Evolutionary conservation across 2,113 vertebrate species (phyloP).

Genomic region (Prionailurus bengalensis): DNA sequence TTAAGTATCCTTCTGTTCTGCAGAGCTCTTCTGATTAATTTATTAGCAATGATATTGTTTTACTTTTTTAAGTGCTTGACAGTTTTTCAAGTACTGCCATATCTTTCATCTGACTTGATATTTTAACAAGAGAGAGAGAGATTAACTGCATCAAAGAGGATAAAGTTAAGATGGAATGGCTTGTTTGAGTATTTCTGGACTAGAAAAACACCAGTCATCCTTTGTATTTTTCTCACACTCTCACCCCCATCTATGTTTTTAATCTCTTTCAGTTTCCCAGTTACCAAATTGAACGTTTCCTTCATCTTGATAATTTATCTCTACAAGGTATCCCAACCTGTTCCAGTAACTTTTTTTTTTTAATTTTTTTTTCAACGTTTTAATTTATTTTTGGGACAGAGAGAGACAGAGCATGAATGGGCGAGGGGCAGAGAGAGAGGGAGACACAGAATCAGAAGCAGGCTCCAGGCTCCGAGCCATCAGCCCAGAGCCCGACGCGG

Average conservation of each 20-base stretch:
- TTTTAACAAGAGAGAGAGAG: constrained; percentile 36
- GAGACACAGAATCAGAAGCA: too few relatives aligned
- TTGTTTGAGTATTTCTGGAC: not conserved
- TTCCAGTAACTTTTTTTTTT: not conserved
- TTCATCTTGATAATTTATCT: constrained; percentile 28
- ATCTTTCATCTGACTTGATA: constrained; percentile 42
- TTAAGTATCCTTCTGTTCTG: constrained; percentile 5
- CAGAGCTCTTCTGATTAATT: constrained; percentile 43
- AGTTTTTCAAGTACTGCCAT: not conserved
- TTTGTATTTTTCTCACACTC: not conserved
- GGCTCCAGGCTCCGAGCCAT: too few relatives aligned
- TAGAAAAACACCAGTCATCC: not conserved
- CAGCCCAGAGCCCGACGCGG: too few relatives aligned
- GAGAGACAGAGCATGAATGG: too few relatives aligned
- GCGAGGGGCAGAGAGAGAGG: too few relatives aligned
- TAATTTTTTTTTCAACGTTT: too few relatives aligned
- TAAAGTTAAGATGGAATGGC: not conserved
- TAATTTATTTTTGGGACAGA: too few relatives aligned
- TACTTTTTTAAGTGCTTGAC: constrained; percentile 6
- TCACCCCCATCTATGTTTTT: not conserved
- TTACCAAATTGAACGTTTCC: not conserved
- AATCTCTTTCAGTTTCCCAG: not conserved
- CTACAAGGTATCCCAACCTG: not conserved
- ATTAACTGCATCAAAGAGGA: not conserved
- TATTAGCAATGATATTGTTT: not conserved